These are phyloP conservation scores for Odontomyia ornata DNA, from an alignment of 2,888 invertebrate genomes.

Conservation along the genomic window DNA sequence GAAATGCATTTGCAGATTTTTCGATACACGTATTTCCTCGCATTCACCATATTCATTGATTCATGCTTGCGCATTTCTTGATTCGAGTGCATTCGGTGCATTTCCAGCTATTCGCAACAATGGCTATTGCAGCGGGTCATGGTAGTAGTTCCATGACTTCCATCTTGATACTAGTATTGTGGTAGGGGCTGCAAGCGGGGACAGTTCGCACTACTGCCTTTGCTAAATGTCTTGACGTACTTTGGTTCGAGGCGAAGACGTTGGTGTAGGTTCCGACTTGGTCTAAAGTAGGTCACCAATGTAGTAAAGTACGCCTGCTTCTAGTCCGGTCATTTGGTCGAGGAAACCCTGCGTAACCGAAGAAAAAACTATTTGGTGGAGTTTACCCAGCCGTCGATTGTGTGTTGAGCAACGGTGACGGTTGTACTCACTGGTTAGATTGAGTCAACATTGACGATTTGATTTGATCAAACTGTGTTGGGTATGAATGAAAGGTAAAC, in stretches of 20 bases:
- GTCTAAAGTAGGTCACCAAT: conserved; percentile 30
- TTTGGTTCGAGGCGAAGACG: background rate
- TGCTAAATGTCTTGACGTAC: background rate
- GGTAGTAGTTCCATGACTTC: background rate
- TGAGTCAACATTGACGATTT: no score
- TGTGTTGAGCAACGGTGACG: background rate
- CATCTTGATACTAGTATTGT: no score
- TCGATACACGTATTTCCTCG: background rate
- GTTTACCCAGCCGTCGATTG: background rate
- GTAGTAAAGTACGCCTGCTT: conserved; percentile 6
- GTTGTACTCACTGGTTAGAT: no score
- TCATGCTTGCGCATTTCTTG: background rate
- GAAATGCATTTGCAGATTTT: background rate
- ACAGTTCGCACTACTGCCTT: background rate
- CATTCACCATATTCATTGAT: background rate
- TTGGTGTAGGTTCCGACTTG: conserved; percentile 34
- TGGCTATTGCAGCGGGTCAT: no score
- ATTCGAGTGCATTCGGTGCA: background rate
- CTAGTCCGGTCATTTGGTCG: conserved; percentile 31
- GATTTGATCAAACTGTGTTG: no score
- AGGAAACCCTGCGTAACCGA: conserved; percentile 30
- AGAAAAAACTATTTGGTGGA: background rate
- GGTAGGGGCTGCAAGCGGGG: background rate
- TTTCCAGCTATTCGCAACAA: background rate
- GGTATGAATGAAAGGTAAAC: no score